phyloP scores from a whole-genome alignment of 2,113 vertebrate genomes.

The Cnemophilus loriae region DNA sequence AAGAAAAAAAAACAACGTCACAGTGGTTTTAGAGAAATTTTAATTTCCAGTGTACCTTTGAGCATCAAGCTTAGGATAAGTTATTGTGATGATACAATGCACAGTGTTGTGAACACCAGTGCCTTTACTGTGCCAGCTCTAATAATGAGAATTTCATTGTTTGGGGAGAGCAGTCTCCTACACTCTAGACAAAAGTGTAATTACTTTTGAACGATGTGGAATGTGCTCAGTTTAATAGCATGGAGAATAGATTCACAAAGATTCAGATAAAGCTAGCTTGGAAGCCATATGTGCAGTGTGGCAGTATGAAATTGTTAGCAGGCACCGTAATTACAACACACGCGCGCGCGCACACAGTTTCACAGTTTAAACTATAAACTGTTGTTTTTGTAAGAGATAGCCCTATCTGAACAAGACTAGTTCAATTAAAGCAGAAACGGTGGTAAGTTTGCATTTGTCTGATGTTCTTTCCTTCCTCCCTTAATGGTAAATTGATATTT shows the following conservation, averaged over 20 bases:
- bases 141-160: constrained; percentile 78
- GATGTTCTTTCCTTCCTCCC: constrained; percentile 20
- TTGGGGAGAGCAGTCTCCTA: constrained; percentile 70
- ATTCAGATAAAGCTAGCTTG: constrained; percentile 74
- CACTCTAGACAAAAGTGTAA: constrained; percentile 77
- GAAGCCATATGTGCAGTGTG: constrained; percentile 70
- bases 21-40: constrained; percentile 57
- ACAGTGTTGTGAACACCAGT: constrained; percentile 65
- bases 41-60: constrained; percentile 70
- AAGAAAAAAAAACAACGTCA: background rate
- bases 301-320: constrained; percentile 69
- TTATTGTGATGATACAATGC: constrained; percentile 66
- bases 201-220: constrained; percentile 76
- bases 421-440: constrained; percentile 53
- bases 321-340: constrained; percentile 60
- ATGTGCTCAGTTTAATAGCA: constrained; percentile 73
- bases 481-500: constrained; percentile 71
- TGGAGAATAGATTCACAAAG: constrained; percentile 71
- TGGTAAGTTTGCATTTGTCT: constrained; percentile 26
- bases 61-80: constrained; percentile 59
- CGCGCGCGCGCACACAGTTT: background rate
- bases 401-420: constrained; percentile 63
- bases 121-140: constrained; percentile 69
- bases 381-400: constrained; percentile 65
- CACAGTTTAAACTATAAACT: constrained; percentile 68